Evolutionary conservation across 2,797 vertebrate species (phyloP), one percentile per base, ranked within the genome.

Genomic region (Sarcophilus harrisii): DNA sequence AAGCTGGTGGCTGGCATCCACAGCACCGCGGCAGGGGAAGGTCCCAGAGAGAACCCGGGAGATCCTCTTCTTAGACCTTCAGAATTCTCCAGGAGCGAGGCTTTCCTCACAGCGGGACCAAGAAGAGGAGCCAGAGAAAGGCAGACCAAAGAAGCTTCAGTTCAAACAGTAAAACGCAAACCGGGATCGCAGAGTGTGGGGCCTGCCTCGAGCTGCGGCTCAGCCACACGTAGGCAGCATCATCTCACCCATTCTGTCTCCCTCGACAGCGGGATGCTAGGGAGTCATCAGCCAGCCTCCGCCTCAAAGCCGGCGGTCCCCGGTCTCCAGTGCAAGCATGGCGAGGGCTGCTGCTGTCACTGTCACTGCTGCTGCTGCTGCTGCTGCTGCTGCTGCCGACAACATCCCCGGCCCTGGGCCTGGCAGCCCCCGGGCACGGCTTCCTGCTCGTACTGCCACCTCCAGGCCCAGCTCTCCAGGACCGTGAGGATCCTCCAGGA

Each of bases 231-330:
- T 0, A 1, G 89, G 90, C 92, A 45, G 52, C 91, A 24, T 30
- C 62, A n/a, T 11, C 93, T 98, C 92, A 95, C 57, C 93, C 98
- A 97, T 92, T 98, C 98, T 6, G 55, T 93, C 11, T 99, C 98
- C 96, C 93, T 98, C 58, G 98, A 99, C 90, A 97, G 93, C 1
- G 49, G 96, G 32, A 93, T 98, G 62, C 92, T 59, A 57, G 58
- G 66, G 5, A n/a, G 90, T 54, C 30, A 60, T 59, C 55, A 58
- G 14, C 8, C 29, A 32, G 0, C 0, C 32, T 21, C 0, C 62
- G 57, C 94, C 52, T 93, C 95, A 32, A 2, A 66, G 18, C 54
- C 18, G 1, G 90, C 54, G 0, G 0, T 21, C 0, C 57, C n/a
- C 1, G 32, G 11, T 58, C 29, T 0, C 0, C 94, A 54, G 29